Conservation (phyloP, 2,888 invertebrate genomes). For the Melanotus villosus region DNA sequence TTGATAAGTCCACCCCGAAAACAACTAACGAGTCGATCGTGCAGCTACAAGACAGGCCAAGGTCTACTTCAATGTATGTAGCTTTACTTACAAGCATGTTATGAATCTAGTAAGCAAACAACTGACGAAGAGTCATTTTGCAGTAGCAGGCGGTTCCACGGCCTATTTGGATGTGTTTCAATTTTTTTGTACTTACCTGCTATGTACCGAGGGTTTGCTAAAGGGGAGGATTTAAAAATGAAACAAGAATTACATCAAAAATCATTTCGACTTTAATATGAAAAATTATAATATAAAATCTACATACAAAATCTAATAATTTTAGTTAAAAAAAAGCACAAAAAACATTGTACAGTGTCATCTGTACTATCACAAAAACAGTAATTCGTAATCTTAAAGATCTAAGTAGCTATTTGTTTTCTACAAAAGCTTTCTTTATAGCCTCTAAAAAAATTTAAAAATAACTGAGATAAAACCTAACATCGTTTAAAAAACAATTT, state of each 20-base stretch:
- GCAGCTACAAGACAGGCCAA: too few relatives aligned
- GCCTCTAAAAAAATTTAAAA: slow-evolving; percentile 40
- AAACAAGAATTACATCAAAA: slow-evolving; percentile 9
- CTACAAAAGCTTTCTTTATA: slow-evolving; percentile 29
- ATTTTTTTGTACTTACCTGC: too few relatives aligned
- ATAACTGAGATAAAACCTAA: slow-evolving; percentile 29
- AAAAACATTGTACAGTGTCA: slow-evolving; percentile 38
- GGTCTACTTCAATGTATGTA: too few relatives aligned
- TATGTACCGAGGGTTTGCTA: too few relatives aligned
- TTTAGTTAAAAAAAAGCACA: slow-evolving; percentile 36
- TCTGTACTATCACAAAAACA: slow-evolving; percentile 46
- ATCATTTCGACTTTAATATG: slow-evolving; percentile 27
- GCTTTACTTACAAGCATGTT: too few relatives aligned
- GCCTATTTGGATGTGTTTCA: too few relatives aligned
- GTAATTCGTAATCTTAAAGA: slow-evolving; percentile 36
- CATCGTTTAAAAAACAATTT: slow-evolving; percentile 17
- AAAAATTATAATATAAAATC: slow-evolving; percentile 44
- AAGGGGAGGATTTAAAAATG: neutral
- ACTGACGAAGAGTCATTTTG: too few relatives aligned
- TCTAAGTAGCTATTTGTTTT: slow-evolving; percentile 22
- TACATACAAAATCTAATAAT: slow-evolving; percentile 36
- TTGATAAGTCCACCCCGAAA: too few relatives aligned
- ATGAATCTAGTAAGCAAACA: too few relatives aligned
- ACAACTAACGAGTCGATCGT: too few relatives aligned
- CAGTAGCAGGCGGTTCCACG: too few relatives aligned